These are phyloP conservation scores for Rhizoglyphus robini DNA, from an alignment of 1,140 invertebrate genomes.

Conservation along the genomic window DNA sequence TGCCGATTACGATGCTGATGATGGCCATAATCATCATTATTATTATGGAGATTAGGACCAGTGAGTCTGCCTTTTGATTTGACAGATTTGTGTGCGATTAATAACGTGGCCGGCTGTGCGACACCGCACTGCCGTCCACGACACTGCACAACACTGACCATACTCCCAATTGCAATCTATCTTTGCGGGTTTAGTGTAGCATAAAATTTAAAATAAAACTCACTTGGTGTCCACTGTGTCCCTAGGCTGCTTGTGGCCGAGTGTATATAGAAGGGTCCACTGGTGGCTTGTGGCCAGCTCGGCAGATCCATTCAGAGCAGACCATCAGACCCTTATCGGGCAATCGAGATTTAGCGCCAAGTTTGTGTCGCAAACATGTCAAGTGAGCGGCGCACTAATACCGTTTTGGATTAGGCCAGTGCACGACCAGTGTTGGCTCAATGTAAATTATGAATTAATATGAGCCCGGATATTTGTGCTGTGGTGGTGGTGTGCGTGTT, in stretches of 20 bases:
- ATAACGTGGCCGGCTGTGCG: background rate
- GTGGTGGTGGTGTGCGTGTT: background rate
- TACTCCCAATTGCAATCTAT: background rate
- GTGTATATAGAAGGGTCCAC: too few species aligned
- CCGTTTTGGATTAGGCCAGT: background rate
- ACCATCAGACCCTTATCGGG: too few species aligned
- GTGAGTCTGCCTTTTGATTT: background rate
- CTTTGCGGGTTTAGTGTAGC: constrained; percentile 11
- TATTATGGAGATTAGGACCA: background rate
- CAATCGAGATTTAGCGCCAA: background rate
- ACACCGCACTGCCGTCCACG: too few species aligned
- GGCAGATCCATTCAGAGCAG: too few species aligned
- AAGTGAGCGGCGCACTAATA: constrained; percentile 1
- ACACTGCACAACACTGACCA: background rate
- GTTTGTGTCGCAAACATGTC: constrained; percentile 6
- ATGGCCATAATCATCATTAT: constrained; percentile 7
- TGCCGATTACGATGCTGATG: background rate
- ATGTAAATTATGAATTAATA: constrained; percentile 10
- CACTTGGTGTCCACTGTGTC: background rate
- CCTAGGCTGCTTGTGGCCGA: background rate
- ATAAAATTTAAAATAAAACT: constrained; percentile 13
- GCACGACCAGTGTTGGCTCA: background rate
- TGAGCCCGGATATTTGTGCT: background rate
- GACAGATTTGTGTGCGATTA: constrained; percentile 10
- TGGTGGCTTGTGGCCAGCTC: too few species aligned